Base-by-base conservation (phyloP, 2,888 invertebrate genomes). In the Diploptera punctata region DNA sequence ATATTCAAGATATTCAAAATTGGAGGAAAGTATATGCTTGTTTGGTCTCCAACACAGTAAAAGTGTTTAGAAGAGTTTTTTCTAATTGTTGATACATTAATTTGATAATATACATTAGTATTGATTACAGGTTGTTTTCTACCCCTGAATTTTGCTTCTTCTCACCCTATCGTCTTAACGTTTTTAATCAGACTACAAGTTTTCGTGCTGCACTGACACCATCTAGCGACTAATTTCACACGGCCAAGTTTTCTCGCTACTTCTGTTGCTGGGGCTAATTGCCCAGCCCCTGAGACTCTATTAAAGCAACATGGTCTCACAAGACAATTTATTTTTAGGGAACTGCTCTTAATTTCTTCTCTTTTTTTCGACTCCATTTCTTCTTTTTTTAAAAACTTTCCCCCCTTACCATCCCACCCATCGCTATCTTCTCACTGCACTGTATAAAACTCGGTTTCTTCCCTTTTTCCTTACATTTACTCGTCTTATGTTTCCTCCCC, bases 221-320 rank as follows among this genome's bases (percentile, higher is more conserved):
- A 26, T 44, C 65, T 44, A 13, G 44, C 78, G 77, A 78, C 78
- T 79, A 80, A 78, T 80, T 81, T 79, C 80, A 80, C 80, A 80
- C 80, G 80, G 80, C 81, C 80, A 81, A 82, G 81, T 82, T 81
- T 81, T 80, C 80, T 47, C 10, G 38, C 54, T 68, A 9, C 54
- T 49, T 49, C 38, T 33, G 68, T 75, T 78, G 78, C 77, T 78
- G 75, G 77, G 77, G 79, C 80, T 81, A 81, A 81, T 81, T 81
- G 81, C 78, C 76, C 77, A 78, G 78, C 80, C 80, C 80, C 78
- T 76, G 81, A 80, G 81, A 81, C 81, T 79, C 73, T 73, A 75
- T 75, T 75, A 75, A 74, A 71, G 74, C 75, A 74, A 75, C 74
- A 75, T 74, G 75, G 73, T 73, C 74, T 74, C 70, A 71, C 57